Conservation (phyloP, 2,113 vertebrate species). For the Ctenodactylus gundi region DNA sequence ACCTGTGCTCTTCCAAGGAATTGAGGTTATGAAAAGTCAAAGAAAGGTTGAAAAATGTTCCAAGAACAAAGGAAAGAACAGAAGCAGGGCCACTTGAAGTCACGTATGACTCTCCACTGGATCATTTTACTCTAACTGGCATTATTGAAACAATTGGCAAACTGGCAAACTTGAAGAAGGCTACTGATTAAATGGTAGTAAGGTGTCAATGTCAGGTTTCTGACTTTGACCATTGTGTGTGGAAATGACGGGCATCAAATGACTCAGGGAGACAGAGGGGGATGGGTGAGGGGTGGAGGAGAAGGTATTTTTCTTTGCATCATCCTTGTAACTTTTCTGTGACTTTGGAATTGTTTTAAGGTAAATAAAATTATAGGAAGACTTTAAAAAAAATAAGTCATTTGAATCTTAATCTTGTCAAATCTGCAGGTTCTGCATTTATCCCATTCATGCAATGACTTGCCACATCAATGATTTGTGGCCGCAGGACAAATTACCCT, state of each 20-base stretch:
- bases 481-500: not conserved
- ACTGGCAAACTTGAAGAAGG: not conserved
- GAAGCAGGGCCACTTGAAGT: not conserved
- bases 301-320: not conserved
- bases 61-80: not conserved
- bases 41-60: not conserved
- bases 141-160: not conserved
- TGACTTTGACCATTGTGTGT: not conserved
- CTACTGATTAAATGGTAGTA: not conserved
- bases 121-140: not conserved
- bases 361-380: not conserved
- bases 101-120: not conserved
- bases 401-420: not conserved
- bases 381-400: not conserved
- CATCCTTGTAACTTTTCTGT: not conserved
- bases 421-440: not conserved
- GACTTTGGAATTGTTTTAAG: not conserved
- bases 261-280: not conserved
- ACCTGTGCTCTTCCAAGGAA: not conserved
- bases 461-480: not conserved
- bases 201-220: not conserved
- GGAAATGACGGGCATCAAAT: not conserved
- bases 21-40: not conserved
- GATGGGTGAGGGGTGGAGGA: not conserved
- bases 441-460: not conserved